phyloP scores from a whole-genome alignment of 2,113 vertebrate species.

The Circaetus cinerascens region DNA sequence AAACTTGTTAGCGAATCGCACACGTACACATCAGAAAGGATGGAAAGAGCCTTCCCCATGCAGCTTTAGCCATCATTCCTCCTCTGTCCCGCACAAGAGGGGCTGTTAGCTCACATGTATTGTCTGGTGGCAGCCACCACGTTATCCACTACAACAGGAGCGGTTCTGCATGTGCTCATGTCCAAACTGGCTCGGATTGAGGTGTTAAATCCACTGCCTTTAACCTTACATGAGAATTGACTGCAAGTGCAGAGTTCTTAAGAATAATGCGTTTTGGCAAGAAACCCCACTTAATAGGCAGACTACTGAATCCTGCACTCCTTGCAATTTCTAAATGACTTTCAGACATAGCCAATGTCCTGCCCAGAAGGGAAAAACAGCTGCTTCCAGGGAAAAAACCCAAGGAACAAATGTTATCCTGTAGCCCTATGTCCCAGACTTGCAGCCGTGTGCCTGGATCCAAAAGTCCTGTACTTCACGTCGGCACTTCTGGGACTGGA shows the following conservation, averaged over 20 bases:
- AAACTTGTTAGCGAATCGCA: neutral
- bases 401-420: neutral
- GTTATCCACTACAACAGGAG: neutral
- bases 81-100: neutral
- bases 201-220: neutral
- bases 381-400: neutral
- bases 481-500: neutral
- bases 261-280: neutral
- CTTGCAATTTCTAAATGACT: neutral
- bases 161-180: fast-evolving
- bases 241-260: neutral
- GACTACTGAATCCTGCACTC: neutral
- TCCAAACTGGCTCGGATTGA: neutral
- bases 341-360: neutral
- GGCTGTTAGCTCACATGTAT: fast-evolving
- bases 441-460: fast-evolving
- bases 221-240: fast-evolving
- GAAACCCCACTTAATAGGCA: neutral
- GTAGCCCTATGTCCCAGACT: neutral
- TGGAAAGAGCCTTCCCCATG: neutral
- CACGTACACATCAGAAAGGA: fast-evolving
- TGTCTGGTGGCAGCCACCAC: neutral
- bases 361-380: neutral
- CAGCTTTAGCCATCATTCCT: neutral
- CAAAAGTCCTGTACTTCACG: neutral